phyloP scores from a whole-genome alignment of 2,888 invertebrate species.

The Caenorhabditis macrosperma region DNA sequence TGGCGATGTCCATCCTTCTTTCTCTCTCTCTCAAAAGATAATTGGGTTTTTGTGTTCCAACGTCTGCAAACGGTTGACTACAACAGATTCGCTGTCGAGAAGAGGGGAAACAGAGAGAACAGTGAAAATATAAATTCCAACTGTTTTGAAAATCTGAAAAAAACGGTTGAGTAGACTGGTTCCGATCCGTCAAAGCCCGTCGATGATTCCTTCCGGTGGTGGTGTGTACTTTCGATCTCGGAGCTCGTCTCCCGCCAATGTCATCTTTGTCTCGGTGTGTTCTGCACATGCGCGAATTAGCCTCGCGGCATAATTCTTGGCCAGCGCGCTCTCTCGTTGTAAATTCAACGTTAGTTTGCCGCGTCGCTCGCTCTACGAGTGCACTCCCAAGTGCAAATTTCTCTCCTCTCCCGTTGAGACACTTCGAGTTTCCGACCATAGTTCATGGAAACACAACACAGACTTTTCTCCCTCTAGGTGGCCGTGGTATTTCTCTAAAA shows the following conservation, averaged over 20 bases:
- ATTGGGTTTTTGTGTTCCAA: too few relatives aligned
- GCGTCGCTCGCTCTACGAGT: slow-evolving; percentile 18
- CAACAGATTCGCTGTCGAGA: too few relatives aligned
- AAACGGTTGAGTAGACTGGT: too few relatives aligned
- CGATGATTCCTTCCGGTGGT: too few relatives aligned
- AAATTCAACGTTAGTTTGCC: slow-evolving; percentile 19
- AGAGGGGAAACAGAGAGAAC: too few relatives aligned
- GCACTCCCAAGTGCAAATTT: slow-evolving; percentile 47
- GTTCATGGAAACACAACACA: slow-evolving; percentile 44
- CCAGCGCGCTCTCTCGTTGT: slow-evolving; percentile 7
- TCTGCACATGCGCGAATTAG: slow-evolving; percentile 30
- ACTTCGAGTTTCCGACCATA: slow-evolving; percentile 25
- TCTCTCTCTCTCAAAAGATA: too few relatives aligned
- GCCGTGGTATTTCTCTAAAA: background rate
- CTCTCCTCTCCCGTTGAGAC: slow-evolving; percentile 7
- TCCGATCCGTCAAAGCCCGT: too few relatives aligned
- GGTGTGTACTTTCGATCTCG: background rate
- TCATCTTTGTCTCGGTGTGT: slow-evolving; percentile 1
- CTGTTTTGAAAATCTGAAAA: too few relatives aligned
- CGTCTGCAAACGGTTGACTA: too few relatives aligned
- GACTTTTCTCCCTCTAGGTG: background rate
- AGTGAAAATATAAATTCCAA: too few relatives aligned
- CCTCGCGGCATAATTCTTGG: slow-evolving; percentile 6
- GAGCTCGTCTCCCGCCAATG: background rate
- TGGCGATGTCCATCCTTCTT: too few relatives aligned